phyloP scores from a whole-genome alignment of 1,140 invertebrate species.

The Penaeus chinensis region DNA sequence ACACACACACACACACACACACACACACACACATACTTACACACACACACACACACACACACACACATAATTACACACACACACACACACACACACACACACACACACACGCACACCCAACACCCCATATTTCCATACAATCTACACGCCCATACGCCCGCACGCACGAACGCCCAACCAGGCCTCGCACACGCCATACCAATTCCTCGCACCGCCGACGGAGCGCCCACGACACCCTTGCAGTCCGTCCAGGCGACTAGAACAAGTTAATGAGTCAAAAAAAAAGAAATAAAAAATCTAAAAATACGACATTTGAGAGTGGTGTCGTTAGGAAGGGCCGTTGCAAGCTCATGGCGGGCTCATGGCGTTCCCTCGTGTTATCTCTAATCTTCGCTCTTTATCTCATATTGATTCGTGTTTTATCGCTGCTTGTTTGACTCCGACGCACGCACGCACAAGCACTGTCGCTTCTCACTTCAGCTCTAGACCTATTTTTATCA shows the following conservation, averaged over 20 bases:
- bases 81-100: conserved; percentile 3
- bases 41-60: not conserved
- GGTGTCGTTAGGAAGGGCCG: not conserved
- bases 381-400: no score
- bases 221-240: not conserved
- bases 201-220: not conserved
- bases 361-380: not conserved
- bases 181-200: no score
- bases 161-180: no score
- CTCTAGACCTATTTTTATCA: no score
- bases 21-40: conserved; percentile 4
- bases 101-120: not conserved
- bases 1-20: no score
- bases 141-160: no score
- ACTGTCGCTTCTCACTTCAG: no score
- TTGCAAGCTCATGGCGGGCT: not conserved
- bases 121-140: not conserved
- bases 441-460: no score
- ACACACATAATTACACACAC: not conserved
- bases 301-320: no score
- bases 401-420: no score
- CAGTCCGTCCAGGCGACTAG: conserved; percentile 22
- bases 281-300: not conserved
- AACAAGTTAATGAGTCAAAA: conserved; percentile 34
- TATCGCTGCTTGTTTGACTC: no score